Conservation (phyloP, 2,797 vertebrate species). For the Distichodus sexfasciatus region DNA sequence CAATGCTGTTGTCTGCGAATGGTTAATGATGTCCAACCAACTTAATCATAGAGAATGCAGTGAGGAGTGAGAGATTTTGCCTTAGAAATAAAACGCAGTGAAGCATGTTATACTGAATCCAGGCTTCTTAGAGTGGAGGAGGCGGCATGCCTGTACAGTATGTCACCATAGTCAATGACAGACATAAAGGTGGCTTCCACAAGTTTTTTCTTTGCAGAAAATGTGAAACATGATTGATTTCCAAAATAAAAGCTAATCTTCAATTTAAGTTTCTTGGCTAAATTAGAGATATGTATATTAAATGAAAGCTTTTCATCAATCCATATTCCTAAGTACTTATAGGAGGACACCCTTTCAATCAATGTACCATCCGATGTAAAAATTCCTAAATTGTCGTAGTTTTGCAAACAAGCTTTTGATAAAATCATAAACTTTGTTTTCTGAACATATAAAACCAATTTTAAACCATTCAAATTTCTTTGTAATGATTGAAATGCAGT, state of each 20-base stretch:
- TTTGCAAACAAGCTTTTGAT: neutral
- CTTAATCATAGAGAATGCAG: neutral
- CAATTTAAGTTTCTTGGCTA: neutral
- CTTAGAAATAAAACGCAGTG: neutral
- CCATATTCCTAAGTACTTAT: no score
- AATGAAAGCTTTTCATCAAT: no score
- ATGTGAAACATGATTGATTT: no score
- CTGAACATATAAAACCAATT: constrained; percentile 3
- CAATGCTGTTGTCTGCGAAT: neutral
- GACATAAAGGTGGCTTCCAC: neutral
- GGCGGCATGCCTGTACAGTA: neutral
- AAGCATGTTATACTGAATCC: neutral
- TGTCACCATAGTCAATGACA: neutral
- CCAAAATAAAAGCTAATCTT: constrained; percentile 1
- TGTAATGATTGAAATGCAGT: neutral
- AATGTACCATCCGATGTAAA: constrained; percentile 1
- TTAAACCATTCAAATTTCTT: neutral
- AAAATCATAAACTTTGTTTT: neutral
- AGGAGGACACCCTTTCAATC: no score
- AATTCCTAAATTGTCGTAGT: neutral
- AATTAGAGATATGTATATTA: no score
- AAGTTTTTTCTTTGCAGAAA: no score
- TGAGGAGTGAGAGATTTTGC: neutral
- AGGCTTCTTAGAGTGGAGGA: neutral
- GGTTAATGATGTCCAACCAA: neutral